Evolutionary conservation across 1,140 invertebrate genomes (phyloP), one percentile per base, ranked within the genome.

Genomic region (Plutomurus gul): DNA sequence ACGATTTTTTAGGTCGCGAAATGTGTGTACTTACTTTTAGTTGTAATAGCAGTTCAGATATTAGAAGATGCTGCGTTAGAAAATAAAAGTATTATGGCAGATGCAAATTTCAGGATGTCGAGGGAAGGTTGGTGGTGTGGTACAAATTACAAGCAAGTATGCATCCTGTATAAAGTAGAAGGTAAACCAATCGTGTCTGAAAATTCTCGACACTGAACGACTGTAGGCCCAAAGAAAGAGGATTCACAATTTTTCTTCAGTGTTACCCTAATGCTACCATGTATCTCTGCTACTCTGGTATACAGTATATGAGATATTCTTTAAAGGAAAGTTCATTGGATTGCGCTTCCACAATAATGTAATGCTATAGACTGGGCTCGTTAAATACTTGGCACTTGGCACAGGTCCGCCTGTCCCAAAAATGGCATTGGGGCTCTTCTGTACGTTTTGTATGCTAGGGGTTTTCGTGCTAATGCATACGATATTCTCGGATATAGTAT

Each of bases 371-470:
- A 73, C 70, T 40, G 37, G 70, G 20, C 37, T 27, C 37, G 37
- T 36, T 76, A 65, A 65, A 65, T 65, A 65, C 56, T 65, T 65
- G 56, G 56, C 56, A 56, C 40, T 79, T 79, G 78, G 78, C 71
- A 79, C 16, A 25, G 49, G 11, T 75, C 72, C 72, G 72, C 74
- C 65, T 79, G 77, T 73, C 77, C 77, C 77, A 78, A 78, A 78
- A 78, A 78, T 78, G 77, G 77, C 77, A 74, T 73, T 71, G 25
- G 49, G 40, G 33, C 40, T 40, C 56, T 22, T 60, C n/a, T 20
- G 39, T 39, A 78, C 71, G 47, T 36, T 71, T n/a, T 78, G 39
- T 3, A 43, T 43, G 39, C n/a, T 6, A 65, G 37, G 27, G 51
- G 33, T 27, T 47, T 70, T 30, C 60, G 27, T 74, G 16, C 18